Conservation (phyloP, 2,113 vertebrate species). For the Rissa tridactyla region DNA sequence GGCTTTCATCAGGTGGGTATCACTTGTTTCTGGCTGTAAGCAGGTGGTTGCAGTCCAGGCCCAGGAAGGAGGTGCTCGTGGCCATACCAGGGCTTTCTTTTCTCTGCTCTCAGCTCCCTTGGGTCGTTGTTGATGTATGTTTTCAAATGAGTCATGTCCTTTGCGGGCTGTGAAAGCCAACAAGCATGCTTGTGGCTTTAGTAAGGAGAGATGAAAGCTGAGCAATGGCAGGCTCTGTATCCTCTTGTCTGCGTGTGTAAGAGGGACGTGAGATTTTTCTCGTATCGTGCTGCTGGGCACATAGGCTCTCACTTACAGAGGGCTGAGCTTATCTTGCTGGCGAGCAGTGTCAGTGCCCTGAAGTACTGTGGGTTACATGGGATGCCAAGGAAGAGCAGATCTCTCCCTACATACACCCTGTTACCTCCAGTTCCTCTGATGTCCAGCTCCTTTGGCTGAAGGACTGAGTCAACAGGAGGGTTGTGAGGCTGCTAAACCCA, state of each 20-base stretch:
- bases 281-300: not conserved
- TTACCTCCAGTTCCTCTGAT: not conserved
- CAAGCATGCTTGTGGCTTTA: not conserved
- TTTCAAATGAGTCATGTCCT: not conserved
- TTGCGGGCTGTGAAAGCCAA: not conserved
- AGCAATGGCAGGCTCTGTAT: not conserved
- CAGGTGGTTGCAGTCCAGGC: not conserved
- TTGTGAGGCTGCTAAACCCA: not conserved
- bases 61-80: not conserved
- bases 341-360: not conserved
- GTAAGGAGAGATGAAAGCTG: not conserved
- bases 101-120: not conserved
- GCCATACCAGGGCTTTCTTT: not conserved
- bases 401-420: not conserved
- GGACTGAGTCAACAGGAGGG: not conserved
- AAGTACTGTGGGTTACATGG: rapidly evolving
- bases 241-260: too few species aligned
- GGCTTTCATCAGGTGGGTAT: constrained; percentile 46
- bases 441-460: not conserved
- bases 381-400: not conserved
- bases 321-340: not conserved
- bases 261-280: not conserved
- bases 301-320: not conserved
- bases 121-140: rapidly evolving
- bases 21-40: not conserved